Percentiles rank a stretch among this genome's conserved stretches.
phyloP scores from a whole-genome alignment of 2,888 invertebrate species.

The Furcula furcula region DNA sequence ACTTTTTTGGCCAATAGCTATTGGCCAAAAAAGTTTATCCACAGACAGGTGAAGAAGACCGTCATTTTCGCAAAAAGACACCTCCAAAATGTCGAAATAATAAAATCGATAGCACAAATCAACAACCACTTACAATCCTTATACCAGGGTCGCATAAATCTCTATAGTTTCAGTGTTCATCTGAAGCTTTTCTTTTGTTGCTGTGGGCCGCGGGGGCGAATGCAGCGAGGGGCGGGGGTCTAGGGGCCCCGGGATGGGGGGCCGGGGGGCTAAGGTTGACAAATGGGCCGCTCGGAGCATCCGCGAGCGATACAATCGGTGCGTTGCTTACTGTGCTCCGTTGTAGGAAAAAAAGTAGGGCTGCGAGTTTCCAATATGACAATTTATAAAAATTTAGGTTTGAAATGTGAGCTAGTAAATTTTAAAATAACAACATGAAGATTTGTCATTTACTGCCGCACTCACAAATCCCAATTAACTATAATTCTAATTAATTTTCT shows the following conservation, averaged over 20 bases:
- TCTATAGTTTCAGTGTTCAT: constrained; percentile 67
- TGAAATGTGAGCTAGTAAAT: no score
- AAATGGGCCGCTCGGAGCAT: constrained; percentile 81
- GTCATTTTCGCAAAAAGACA: no score
- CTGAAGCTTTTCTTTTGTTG: constrained; percentile 68
- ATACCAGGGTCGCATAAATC: constrained; percentile 48
- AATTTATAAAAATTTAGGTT: no score
- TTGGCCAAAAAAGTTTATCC: no score
- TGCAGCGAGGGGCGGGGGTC: constrained; percentile 27
- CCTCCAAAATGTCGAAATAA: neutral
- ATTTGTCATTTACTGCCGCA: no score
- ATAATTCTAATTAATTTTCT: no score
- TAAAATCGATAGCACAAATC: constrained; percentile 1
- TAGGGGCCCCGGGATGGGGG: constrained; percentile 27
- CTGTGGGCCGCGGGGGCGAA: constrained; percentile 28
- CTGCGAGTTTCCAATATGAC: no score
- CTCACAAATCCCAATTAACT: no score
- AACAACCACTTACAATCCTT: constrained; percentile 20
- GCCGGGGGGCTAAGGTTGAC: constrained; percentile 72
- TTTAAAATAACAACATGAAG: no score
- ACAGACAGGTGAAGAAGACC: no score
- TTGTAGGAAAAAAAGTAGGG: constrained; percentile 83
- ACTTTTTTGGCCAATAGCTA: no score
- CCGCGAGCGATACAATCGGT: constrained; percentile 81
- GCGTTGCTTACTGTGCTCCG: constrained; percentile 82